A percentile compares a stretch with the other conserved stretches of the same genome.
phyloP scores from a whole-genome alignment of 1,140 invertebrate genomes.

The Pseudomyrmex dendroicus region DNA sequence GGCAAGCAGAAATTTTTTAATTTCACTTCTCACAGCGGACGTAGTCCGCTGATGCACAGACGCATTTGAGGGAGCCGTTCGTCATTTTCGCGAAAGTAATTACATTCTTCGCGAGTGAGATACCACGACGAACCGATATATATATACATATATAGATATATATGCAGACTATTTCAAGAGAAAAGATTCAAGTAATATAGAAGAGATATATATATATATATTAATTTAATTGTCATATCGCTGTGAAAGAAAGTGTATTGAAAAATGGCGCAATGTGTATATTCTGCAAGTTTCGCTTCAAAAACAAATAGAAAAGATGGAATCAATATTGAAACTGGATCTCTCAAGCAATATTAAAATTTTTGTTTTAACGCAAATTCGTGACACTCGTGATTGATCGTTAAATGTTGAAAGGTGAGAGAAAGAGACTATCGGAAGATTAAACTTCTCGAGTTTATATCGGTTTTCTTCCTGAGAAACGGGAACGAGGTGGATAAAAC shows the following conservation, averaged over 20 bases:
- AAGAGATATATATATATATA: background rate
- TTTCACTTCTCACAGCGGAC: slow-evolving; percentile 38
- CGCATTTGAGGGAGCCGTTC: slow-evolving; percentile 59
- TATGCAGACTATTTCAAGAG: slow-evolving; percentile 4
- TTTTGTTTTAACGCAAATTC: background rate
- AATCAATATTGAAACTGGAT: background rate
- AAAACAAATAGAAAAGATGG: background rate
- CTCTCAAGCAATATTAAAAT: background rate
- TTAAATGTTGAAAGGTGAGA: background rate
- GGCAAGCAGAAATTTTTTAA: slow-evolving; percentile 67
- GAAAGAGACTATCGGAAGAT: background rate
- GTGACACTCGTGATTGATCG: background rate
- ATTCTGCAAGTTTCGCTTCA: too few species aligned
- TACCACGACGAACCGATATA: slow-evolving; percentile 45
- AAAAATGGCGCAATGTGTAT: too few species aligned
- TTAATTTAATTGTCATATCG: slow-evolving; percentile 1
- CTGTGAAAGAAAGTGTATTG: background rate
- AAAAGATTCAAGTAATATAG: background rate
- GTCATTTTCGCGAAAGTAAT: slow-evolving; percentile 71
- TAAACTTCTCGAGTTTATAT: background rate
- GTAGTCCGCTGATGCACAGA: background rate
- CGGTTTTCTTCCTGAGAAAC: too few species aligned
- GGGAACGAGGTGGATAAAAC: background rate
- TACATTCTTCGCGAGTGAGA: slow-evolving; percentile 62
- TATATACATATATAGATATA: slow-evolving; percentile 1